Base-by-base conservation (phyloP, 2,888 invertebrate species). In the Troides aeacus region DNA sequence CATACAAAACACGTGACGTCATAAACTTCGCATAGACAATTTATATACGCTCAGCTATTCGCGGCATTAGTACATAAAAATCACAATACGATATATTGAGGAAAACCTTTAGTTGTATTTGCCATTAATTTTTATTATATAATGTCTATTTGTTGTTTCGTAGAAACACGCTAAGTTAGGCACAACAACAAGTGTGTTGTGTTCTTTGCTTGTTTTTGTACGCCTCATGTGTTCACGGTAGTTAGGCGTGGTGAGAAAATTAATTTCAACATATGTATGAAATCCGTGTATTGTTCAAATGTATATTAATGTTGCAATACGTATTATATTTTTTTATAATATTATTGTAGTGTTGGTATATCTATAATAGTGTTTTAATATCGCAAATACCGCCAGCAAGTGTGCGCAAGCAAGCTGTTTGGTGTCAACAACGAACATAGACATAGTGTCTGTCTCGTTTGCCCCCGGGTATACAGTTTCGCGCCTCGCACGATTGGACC, bases 31-130 rank as follows among this genome's bases (percentile, higher is more conserved):
- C 69, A 59, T 24, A 23, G 23, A 59, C 18, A 50, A 30, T 64
- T 64, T 10, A 39, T 39, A 39, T 53, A 42, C 64, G 64, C 69
- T 24, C 64, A 69, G 64, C 64, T 30, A 61, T 56, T 64, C 46
- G 46, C 46, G 15, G 3, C 30, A 15, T 46, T 46, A 15, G 46
- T 12, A 46, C 15, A 46, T 46, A 46, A 15, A 46, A 46, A 39
- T 10, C 39, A 39, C 39, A 15, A 46, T 15, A 12, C 15, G 46
- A 12, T 15, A 46, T 46, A 15, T 46, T 12, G 15, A 46, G 56
- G 56, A 56, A 8, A 56, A 56, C n/a, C 21, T 21, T 56, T 21
- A n/a, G 21, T 21, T 21, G n/a, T 21, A 21, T 56, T 0, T 21
- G 6, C 5, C 21, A 10, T 21, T 21, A 56, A 56, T 8, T 7